Evolutionary conservation across 2,797 vertebrate species (phyloP), one percentile per base, ranked within the genome.

Genomic region (Poecilia gillii): DNA sequence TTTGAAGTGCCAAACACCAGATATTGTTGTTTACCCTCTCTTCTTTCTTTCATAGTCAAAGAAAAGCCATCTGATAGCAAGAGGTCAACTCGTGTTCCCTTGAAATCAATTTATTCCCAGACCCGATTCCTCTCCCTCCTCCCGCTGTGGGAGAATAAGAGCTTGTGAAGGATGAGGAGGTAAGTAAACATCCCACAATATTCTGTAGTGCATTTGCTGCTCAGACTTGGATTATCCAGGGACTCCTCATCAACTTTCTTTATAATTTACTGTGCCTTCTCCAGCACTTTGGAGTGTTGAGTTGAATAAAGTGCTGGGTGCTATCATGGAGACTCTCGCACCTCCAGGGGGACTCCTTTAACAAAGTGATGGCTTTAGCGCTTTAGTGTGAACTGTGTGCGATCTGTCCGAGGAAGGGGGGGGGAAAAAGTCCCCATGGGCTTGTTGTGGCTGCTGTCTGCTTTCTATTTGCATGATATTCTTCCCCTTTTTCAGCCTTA

Each of bases 381-480:
- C 90, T 93, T 92, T 90, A 85, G 89, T 92, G 90, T 92, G 86
- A 93, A 94, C 91, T 93, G 92, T 93, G 91, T 91, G 90, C 80
- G 91, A 90, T 93, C 92, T 94, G 91, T 91, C 85, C 68, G 14
- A 41, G 74, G 84, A 87, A 82, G 41, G 41, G 6, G 41, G 39
- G 86, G 84, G 88, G 77, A 89, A 91, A 89, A 91, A 89, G 93
- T 93, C 93, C 93, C 93, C 91, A 91, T 92, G 90, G 91, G 93
- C 91, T 93, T 94, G 94, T 94, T 94, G 94, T 95, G 94, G 94
- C 91, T 94, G 91, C 93, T 93, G 93, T 93, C 93, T 94, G 92
- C 91, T 92, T 92, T 88, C 92, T 94, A 94, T 95, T 95, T 95
- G 94, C 94, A 94, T 94, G 94, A 93, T 94, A 94, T 94, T 94